These are phyloP conservation scores for Lophotriccus pileatus DNA, from an alignment of 2,797 vertebrate species.

Conservation along the genomic window DNA sequence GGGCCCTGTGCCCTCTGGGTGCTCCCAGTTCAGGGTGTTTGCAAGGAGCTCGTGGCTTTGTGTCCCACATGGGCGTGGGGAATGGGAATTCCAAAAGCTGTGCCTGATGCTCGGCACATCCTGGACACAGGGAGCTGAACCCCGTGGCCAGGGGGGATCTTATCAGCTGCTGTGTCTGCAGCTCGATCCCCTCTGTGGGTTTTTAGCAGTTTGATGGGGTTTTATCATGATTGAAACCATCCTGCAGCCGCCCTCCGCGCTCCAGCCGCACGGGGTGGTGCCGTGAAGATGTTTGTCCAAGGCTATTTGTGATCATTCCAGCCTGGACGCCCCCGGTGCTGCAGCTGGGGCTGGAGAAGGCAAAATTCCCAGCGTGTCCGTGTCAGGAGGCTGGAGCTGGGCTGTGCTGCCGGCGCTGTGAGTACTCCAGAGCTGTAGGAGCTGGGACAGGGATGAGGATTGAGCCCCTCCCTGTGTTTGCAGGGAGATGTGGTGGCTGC, in stretches of 20 bases:
- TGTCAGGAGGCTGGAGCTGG: not conserved
- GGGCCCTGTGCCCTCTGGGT: not conserved
- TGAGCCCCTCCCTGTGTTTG: not conserved
- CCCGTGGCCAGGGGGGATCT: not conserved
- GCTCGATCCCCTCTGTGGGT: not conserved
- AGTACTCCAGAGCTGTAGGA: not conserved
- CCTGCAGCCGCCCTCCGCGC: not conserved
- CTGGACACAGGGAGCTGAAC: not conserved
- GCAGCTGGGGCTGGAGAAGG: not conserved
- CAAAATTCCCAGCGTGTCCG: not conserved
- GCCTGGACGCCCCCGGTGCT: not conserved
- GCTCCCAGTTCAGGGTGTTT: accelerated
- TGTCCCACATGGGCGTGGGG: accelerated
- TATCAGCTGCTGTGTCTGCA: not conserved
- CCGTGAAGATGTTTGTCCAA: conserved; percentile 42
- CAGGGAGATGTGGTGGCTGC: not conserved
- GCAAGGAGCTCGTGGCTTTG: accelerated
- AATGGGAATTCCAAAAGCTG: not conserved
- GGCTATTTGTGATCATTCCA: not conserved
- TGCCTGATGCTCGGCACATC: accelerated
- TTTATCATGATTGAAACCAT: not conserved
- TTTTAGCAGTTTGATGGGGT: not conserved
- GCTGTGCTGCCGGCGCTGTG: not conserved
- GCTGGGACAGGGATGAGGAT: accelerated
- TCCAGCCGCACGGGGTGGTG: conserved; percentile 28